Base-by-base conservation (phyloP, 2,113 vertebrate species). In the Centropristis striata region DNA sequence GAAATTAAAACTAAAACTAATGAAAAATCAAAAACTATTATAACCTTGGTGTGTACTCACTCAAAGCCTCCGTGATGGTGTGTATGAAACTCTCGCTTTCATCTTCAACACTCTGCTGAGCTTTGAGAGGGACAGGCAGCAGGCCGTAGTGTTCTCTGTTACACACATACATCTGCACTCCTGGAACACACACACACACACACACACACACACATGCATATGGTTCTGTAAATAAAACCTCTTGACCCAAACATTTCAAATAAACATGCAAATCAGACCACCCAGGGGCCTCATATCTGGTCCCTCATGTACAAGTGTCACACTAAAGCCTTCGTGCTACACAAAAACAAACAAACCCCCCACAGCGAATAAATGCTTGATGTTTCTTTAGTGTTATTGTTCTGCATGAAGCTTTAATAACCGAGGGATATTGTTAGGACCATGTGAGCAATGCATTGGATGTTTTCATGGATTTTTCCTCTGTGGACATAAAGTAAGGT, bases 141-240 rank as follows among this genome's bases (percentile, higher is more conserved):
- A 97, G 97, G 4, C 98, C 98, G 0, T 98, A 99, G 88, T 97
- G 97, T n/a, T 98, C 96, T 42, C 87, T 95, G 93, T 99, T 99
- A 88, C 98, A 99, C 79, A 99, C 83, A 67, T 97, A 96, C 98
- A 99, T 98, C 95, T 98, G 98, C 71, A 96, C 92, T 71, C 86
- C 95, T 95, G 78, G 4, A 55, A 74, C 51, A 87, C 64, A 87
- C 71, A 84, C 72, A 81, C 39, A 81, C 18, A 74, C 55, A 78
- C 42, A 84, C 47, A 78, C n/a, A n/a, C n/a, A n/a, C n/a, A 32
- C 32, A 32, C 27, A 74, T 12, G 7, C 18, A 49, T 25, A 49
- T 3, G 14, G 6, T n/a, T 66, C 23, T 71, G 50, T 68, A 77
- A 82, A 79, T 49, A 67, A 36, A 59, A 68, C 66, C 36, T 72